These are phyloP conservation scores for Pan troglodytes DNA, from an alignment of 2,113 vertebrate species.

Conservation along the genomic window NHGRI_mPanTro3-v2.1_pri NC_072402.2:26218001-26218500, in stretches of 20 bases:
- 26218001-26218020: slow-evolving; percentile 68
- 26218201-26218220: slow-evolving; percentile 66
- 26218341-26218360: background rate
- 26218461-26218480: background rate
- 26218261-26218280: background rate
- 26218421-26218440: background rate
- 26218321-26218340: background rate
- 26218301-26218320: background rate
- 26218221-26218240: slow-evolving; percentile 39
- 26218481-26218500: background rate
- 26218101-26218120: slow-evolving; percentile 65
- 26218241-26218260: background rate
- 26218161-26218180: slow-evolving; percentile 59
- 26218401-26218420: background rate
- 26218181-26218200: slow-evolving; percentile 58
- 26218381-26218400: background rate
- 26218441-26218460: background rate
- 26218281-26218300: background rate
- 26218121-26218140: slow-evolving; percentile 65
- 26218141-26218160: slow-evolving; percentile 70
- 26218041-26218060: slow-evolving; percentile 64
- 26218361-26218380: background rate
- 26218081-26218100: slow-evolving; percentile 67
- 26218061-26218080: slow-evolving; percentile 55
- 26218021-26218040: slow-evolving; percentile 57